Conservation (phyloP, 2,888 invertebrate genomes). For the Drosophila anceps region DNA sequence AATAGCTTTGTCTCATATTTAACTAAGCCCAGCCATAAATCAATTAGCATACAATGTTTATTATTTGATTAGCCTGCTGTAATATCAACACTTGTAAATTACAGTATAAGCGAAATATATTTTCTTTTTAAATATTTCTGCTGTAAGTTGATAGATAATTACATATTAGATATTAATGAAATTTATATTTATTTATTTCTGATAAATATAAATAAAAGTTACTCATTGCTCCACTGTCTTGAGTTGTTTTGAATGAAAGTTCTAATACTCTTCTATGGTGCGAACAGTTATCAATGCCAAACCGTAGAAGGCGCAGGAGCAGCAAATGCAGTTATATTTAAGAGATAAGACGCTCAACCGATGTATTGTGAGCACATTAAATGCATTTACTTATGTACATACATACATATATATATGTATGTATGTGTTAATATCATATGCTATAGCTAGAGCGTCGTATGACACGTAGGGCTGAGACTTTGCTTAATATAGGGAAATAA, state of each 20-base stretch:
- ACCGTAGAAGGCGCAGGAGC: no score
- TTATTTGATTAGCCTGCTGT: not conserved
- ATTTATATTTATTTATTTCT: not conserved
- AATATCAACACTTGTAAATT: not conserved
- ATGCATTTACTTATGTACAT: not conserved
- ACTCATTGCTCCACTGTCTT: not conserved
- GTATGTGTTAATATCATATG: not conserved
- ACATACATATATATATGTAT: not conserved
- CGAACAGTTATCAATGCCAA: no score
- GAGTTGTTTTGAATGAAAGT: no score
- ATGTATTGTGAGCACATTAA: not conserved
- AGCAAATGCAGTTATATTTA: not conserved
- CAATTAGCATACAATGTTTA: not conserved
- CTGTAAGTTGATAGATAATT: not conserved
- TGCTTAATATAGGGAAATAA: constrained; percentile 15
- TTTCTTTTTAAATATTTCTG: not conserved
- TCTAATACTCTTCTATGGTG: no score
- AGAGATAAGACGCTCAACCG: not conserved
- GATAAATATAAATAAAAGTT: not conserved
- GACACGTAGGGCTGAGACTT: constrained; percentile 39
- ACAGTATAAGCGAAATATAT: not conserved
- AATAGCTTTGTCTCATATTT: not conserved
- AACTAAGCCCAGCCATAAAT: not conserved
- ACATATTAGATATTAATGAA: not conserved
- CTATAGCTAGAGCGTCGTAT: not conserved